Percentiles rank a stretch among this genome's conserved stretches.
Conservation (phyloP, 1,140 invertebrate species). For the Bombus vancouverensis region DNA sequence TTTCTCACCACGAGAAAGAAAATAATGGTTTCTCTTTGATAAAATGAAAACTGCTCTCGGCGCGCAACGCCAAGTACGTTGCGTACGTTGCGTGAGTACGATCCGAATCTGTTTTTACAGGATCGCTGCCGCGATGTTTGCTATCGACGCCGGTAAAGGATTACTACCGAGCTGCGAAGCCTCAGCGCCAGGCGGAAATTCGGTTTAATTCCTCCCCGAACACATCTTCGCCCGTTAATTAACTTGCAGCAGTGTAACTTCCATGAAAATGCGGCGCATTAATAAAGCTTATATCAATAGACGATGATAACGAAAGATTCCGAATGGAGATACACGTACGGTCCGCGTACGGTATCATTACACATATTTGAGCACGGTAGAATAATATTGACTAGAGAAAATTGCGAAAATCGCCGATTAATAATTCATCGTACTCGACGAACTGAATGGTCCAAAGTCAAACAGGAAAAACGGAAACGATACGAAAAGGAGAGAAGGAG, state of each 20-base stretch:
- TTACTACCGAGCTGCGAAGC: not conserved
- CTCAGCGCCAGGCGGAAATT: not conserved
- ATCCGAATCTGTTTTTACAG: not conserved
- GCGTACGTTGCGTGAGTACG: too few relatives aligned
- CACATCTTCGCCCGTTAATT: not conserved
- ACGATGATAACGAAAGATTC: not conserved
- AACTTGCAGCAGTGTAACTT: not conserved
- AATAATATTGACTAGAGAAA: conserved; percentile 28
- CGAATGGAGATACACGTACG: not conserved
- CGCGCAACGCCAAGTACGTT: not conserved
- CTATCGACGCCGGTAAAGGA: not conserved
- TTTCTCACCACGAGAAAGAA: not conserved
- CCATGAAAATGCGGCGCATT: not conserved
- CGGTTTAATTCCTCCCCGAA: not conserved
- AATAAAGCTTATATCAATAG: conserved; percentile 21
- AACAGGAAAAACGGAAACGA: not conserved
- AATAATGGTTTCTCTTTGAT: conserved; percentile 22
- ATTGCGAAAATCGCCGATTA: conserved; percentile 24
- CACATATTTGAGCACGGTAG: not conserved
- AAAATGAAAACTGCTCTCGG: not conserved
- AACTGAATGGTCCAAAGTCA: not conserved
- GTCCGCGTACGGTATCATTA: not conserved
- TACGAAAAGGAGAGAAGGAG: too few relatives aligned
- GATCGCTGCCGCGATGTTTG: conserved; percentile 4
- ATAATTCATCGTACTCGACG: not conserved